Conservation (phyloP, 2,797 vertebrate species). For the Erpetoichthys calabaricus region DNA sequence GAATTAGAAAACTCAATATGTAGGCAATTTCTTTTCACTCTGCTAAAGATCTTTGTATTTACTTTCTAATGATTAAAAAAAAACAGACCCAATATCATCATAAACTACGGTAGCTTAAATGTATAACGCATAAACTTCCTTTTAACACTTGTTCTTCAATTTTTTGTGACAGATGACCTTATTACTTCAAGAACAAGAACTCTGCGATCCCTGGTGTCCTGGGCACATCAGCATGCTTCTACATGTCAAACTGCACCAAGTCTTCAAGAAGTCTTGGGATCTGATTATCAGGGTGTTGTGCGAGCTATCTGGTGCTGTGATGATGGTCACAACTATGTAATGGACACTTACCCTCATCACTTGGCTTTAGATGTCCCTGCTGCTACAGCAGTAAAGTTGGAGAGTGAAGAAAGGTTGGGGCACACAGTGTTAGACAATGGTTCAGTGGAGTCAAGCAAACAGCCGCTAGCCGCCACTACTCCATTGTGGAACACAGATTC, state of each 20-base stretch:
- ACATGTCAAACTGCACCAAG: slow-evolving; percentile 57
- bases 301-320: slow-evolving; percentile 70
- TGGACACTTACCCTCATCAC: slow-evolving; percentile 51
- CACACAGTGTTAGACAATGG: not conserved
- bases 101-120: no score
- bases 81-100: no score
- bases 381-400: slow-evolving; percentile 14
- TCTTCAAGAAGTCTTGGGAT: slow-evolving; percentile 68
- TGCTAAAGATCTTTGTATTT: no score
- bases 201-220: slow-evolving; percentile 69
- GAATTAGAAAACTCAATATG: no score
- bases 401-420: slow-evolving; percentile 13
- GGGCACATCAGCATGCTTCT: slow-evolving; percentile 68
- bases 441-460: no score
- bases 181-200: slow-evolving; percentile 64
- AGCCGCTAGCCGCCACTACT: not conserved
- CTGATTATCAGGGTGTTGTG: slow-evolving; percentile 63
- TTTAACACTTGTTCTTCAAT: not conserved
- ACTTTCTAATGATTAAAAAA: no score
- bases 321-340: slow-evolving; percentile 68
- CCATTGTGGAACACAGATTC: slow-evolving; percentile 12
- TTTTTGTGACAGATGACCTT: slow-evolving; percentile 32
- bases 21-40: no score
- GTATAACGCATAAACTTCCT: no score
- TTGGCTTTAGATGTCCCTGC: slow-evolving; percentile 11